phyloP scores from a whole-genome alignment of 53 echinoderm and acorn worm genomes.

The Henricia sp. region DNA sequence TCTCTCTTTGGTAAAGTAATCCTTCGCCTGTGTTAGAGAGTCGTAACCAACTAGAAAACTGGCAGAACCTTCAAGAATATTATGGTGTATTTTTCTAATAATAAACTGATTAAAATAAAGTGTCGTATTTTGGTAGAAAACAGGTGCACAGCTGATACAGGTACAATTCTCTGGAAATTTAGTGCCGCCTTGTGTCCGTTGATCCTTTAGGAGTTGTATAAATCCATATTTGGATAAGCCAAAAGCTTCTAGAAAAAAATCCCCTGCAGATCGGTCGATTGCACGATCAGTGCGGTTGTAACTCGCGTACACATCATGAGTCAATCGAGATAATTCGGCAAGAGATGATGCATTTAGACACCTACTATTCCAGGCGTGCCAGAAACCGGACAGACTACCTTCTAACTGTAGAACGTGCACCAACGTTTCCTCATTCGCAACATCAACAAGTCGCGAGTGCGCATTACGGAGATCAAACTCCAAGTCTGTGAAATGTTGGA shows the following conservation, averaged over 20 bases:
- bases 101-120: neutral
- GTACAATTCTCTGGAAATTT: neutral
- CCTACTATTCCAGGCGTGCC: neutral
- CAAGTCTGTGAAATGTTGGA: constrained; percentile 70
- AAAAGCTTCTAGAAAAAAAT: no score
- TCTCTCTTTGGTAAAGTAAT: constrained; percentile 18
- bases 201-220: neutral
- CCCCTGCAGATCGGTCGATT: neutral
- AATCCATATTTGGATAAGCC: neutral
- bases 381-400: constrained; percentile 36
- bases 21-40: constrained; percentile 11
- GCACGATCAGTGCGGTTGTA: constrained; percentile 13
- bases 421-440: constrained; percentile 41
- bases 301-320: neutral
- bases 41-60: constrained; percentile 3
- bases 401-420: constrained; percentile 52
- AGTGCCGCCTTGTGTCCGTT: neutral
- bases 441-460: constrained; percentile 9
- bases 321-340: neutral
- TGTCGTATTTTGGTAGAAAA: constrained; percentile 6
- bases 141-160: neutral
- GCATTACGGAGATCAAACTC: constrained; percentile 45
- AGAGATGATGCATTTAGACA: neutral
- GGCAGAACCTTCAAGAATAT: neutral
- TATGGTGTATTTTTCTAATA: neutral